A percentile compares a stretch with the other conserved stretches of the same genome.
Evolutionary conservation across 2,113 vertebrate genomes (phyloP).

Genomic region (Equus quagga): DNA sequence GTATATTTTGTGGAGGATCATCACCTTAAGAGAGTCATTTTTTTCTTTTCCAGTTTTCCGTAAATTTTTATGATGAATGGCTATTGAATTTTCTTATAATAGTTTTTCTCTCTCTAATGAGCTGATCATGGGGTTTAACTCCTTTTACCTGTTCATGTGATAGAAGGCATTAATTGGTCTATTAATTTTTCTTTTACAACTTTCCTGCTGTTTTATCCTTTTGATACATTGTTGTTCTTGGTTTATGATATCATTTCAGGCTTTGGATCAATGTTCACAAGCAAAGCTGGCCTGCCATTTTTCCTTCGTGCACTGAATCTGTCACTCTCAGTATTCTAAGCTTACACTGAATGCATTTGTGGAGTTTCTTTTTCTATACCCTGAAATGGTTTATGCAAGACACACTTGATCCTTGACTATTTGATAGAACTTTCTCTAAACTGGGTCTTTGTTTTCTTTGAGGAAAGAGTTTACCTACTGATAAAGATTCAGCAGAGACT

Average conservation of each 20-base stretch:
- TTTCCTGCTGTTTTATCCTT: neutral
- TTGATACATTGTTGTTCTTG: neutral
- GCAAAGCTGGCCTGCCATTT: fast-evolving
- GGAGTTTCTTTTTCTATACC: neutral
- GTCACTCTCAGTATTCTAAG: neutral
- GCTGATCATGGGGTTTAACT: neutral
- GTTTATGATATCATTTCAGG: neutral
- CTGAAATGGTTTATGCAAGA: neutral
- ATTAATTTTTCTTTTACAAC: neutral
- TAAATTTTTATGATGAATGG: neutral
- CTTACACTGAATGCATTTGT: neutral
- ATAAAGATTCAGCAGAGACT: neutral
- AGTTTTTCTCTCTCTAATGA: neutral
- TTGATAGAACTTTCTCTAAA: neutral
- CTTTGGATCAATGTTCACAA: neutral
- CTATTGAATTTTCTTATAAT: neutral
- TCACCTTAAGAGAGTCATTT: neutral
- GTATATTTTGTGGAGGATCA: neutral
- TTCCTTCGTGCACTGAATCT: fast-evolving
- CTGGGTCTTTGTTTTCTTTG: neutral
- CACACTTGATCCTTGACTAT: neutral
- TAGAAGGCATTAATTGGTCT: neutral
- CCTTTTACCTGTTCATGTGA: neutral
- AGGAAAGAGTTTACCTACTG: neutral
- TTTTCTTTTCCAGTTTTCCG: neutral